These are phyloP conservation scores for Tachina grossa DNA, from an alignment of 2,888 invertebrate species.

Conservation along the genomic window DNA sequence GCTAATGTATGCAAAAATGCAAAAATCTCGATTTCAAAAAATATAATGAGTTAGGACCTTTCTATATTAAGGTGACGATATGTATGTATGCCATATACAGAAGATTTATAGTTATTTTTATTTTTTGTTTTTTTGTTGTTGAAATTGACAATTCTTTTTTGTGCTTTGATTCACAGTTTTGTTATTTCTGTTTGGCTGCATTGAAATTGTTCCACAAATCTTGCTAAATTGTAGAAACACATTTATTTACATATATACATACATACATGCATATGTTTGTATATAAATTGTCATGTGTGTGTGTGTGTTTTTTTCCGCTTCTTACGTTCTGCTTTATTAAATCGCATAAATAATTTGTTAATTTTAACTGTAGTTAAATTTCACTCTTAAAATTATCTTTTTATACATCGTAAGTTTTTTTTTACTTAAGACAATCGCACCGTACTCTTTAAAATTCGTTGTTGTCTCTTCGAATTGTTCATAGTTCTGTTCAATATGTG, in stretches of 20 bases:
- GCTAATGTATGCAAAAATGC: too few species aligned
- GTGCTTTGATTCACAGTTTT: conserved; percentile 28
- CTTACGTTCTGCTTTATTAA: conserved; percentile 58
- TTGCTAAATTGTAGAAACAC: conserved; percentile 43
- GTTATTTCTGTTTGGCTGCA: conserved; percentile 27
- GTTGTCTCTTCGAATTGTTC: not conserved
- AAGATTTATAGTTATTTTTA: not conserved
- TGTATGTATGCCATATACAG: not conserved
- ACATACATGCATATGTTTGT: not conserved
- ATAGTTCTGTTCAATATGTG: not conserved
- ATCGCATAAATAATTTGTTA: conserved; percentile 25
- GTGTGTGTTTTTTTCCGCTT: too few species aligned
- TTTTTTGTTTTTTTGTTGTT: not conserved
- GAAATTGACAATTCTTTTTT: conserved; percentile 46
- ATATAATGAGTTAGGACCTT: too few species aligned
- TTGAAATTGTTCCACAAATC: conserved; percentile 34
- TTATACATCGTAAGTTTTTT: too few species aligned
- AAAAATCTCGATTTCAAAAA: too few species aligned
- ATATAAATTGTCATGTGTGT: not conserved
- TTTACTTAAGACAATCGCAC: not conserved
- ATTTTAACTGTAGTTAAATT: conserved; percentile 34
- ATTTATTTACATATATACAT: not conserved
- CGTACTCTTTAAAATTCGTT: not conserved
- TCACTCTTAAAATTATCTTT: not conserved
- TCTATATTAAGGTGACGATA: too few species aligned